Evolutionary conservation across 2,888 invertebrate species (phyloP), one percentile per base, ranked within the genome.

Genomic region (Tiliacea aurago): DNA sequence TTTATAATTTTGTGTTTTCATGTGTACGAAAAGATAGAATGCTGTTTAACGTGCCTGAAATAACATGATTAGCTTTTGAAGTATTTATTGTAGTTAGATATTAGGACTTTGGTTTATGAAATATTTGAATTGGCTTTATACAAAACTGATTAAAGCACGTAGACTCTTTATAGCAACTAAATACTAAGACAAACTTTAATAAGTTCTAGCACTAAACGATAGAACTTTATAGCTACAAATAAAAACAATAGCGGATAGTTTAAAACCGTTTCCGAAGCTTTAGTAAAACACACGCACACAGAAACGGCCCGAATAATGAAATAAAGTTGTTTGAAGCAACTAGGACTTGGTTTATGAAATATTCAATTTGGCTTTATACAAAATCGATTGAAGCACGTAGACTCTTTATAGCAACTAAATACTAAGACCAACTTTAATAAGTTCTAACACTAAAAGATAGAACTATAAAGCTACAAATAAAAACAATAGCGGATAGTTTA

Each of bases 311-410:
- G 88, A 88, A 88, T 88, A 89, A 88, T 90, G 91, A 92, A 93
- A 95, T 95, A 94, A 95, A 95, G 95, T 95, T 95, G 94, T 95
- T 95, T 88, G 91, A 91, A 92, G 89, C 95, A 95, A 92, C 94
- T 95, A n/a, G n/a, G n/a, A 13, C n/a, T 49, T 49, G 10, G 0
- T 7, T 65, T 7, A 62, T 15, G 11, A 61, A 33, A 63, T 0
- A 18, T 33, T 13, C 11, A 2, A 47, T 18, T 49, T 33, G 4
- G 1, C 0, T 51, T 23, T n/a, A 13, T 23, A n/a, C 28, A 51
- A 62, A 51, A 37, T 15, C n/a, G 11, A 20, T 41, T 47, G 7
- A 23, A 37, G 41, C 10, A 47, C 37, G 28, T 61, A 43, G 5
- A 59, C 7, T 33, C 64, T 43, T 53, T 62, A 53, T 33, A 62